phyloP scores from a whole-genome alignment of 2,888 invertebrate species.

The Tachina grossa region DNA sequence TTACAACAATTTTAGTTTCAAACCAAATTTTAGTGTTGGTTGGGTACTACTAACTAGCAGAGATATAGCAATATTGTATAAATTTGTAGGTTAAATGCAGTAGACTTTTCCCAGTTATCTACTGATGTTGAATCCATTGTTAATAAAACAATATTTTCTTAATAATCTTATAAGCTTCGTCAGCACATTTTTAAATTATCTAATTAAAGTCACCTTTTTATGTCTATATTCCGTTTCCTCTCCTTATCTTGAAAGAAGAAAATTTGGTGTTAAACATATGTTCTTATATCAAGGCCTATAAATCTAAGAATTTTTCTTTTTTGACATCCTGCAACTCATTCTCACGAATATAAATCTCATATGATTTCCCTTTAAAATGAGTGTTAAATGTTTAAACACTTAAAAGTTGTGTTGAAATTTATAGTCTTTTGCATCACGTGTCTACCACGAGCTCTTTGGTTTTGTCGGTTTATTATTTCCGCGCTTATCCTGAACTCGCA shows the following conservation, averaged over 20 bases:
- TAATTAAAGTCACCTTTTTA: constrained; percentile 58
- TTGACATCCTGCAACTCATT: constrained; percentile 56
- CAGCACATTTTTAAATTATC: constrained; percentile 20
- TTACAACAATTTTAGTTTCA: too few species aligned
- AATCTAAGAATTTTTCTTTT: constrained; percentile 37
- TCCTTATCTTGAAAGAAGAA: constrained; percentile 4
- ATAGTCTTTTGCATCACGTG: constrained; percentile 82
- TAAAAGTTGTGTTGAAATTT: constrained; percentile 80
- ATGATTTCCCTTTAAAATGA: constrained; percentile 34
- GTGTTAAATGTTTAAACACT: constrained; percentile 79
- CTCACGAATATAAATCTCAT: constrained; percentile 55
- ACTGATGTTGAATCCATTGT: constrained; percentile 8
- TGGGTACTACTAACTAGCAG: too few species aligned
- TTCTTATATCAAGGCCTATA: constrained; percentile 28
- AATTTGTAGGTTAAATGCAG: constrained; percentile 34
- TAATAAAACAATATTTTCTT: not conserved
- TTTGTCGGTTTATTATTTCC: constrained; percentile 75
- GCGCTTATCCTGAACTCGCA: constrained; percentile 63
- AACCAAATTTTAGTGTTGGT: too few species aligned
- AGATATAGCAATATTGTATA: constrained; percentile 31
- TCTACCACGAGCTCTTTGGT: constrained; percentile 81
- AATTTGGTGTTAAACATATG: constrained; percentile 39
- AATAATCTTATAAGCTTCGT: not conserved
- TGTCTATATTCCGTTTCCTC: constrained; percentile 20
- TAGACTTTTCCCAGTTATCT: constrained; percentile 4